phyloP scores from a whole-genome alignment of 1,140 invertebrate species.

The Bombus huntii region DNA sequence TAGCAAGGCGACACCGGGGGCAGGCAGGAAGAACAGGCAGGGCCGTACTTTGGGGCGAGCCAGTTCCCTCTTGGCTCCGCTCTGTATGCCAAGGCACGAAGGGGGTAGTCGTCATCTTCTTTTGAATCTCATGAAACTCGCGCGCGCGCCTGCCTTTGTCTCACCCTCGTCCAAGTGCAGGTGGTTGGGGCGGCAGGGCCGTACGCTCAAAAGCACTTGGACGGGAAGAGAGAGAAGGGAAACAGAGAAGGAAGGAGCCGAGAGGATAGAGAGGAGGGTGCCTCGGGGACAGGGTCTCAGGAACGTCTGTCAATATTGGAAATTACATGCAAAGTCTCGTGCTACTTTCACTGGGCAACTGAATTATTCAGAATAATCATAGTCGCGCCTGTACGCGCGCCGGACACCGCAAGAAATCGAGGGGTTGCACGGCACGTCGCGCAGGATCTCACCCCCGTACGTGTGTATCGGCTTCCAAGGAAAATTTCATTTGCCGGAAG shows the following conservation, averaged over 20 bases:
- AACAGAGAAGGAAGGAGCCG: constrained; percentile 26
- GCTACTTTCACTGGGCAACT: constrained; percentile 50
- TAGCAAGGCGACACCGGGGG: neutral
- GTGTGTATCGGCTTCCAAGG: neutral
- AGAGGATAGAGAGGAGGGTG: constrained; percentile 33
- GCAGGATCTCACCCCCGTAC: neutral
- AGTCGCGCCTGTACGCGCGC: neutral
- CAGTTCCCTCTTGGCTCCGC: constrained; percentile 12
- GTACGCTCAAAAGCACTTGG: constrained; percentile 57
- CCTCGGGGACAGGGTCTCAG: constrained; percentile 36
- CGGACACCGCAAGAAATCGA: neutral
- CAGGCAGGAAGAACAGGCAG: neutral
- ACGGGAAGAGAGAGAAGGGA: constrained; percentile 13
- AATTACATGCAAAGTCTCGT: constrained; percentile 52
- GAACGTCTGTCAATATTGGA: constrained; percentile 64
- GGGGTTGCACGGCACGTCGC: neutral
- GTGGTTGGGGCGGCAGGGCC: constrained; percentile 70
- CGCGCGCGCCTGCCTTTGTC: constrained; percentile 73
- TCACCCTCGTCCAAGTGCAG: constrained; percentile 74
- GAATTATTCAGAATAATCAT: constrained; percentile 55
- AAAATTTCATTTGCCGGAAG: constrained; percentile 25
- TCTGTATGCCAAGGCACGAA: constrained; percentile 29
- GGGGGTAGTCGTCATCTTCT: constrained; percentile 73
- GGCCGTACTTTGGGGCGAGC: constrained; percentile 31
- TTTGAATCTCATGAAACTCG: constrained; percentile 77